A percentile compares a stretch with the other conserved stretches of the same genome.
phyloP scores from a whole-genome alignment of 1,140 invertebrate species.

The Monomorium pharaonis region DNA sequence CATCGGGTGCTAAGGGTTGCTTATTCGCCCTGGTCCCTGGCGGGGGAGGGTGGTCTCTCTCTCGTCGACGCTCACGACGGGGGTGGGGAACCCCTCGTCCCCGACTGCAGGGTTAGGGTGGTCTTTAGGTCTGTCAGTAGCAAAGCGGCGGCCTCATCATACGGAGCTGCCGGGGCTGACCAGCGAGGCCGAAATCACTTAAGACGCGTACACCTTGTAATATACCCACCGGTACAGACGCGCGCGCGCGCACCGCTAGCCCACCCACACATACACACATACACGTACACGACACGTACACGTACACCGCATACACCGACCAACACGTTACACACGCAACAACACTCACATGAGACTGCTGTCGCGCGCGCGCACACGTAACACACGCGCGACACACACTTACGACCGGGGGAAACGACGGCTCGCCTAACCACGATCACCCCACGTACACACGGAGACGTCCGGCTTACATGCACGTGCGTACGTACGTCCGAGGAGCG shows the following conservation, averaged over 20 bases:
- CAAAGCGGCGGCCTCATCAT: slow-evolving; percentile 85
- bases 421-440: slow-evolving; percentile 18
- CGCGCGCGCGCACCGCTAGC: slow-evolving; percentile 72
- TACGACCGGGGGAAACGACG: slow-evolving; percentile 56
- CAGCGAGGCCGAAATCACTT: slow-evolving; percentile 84
- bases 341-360: slow-evolving; percentile 46
- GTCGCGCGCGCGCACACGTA: slow-evolving; percentile 59
- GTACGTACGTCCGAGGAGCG: slow-evolving; percentile 28
- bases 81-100: slow-evolving; percentile 74
- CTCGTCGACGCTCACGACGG: slow-evolving; percentile 70
- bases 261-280: slow-evolving; percentile 62
- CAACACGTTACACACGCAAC: slow-evolving; percentile 29
- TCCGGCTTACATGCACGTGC: slow-evolving; percentile 54
- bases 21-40: slow-evolving; percentile 74
- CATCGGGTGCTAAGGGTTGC: slow-evolving; percentile 81
- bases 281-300: slow-evolving; percentile 52
- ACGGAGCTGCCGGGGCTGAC: slow-evolving; percentile 84
- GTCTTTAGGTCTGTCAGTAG: slow-evolving; percentile 85
- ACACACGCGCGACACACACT: slow-evolving; percentile 51
- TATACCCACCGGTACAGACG: slow-evolving; percentile 77
- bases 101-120: slow-evolving; percentile 84
- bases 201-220: slow-evolving; percentile 84
- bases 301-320: slow-evolving; percentile 56
- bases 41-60: slow-evolving; percentile 75
- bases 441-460: slow-evolving; percentile 55